Evolutionary conservation across 2,797 vertebrate genomes (phyloP), one percentile per base, ranked within the genome.

Genomic region (Astyanax mexicanus): DNA sequence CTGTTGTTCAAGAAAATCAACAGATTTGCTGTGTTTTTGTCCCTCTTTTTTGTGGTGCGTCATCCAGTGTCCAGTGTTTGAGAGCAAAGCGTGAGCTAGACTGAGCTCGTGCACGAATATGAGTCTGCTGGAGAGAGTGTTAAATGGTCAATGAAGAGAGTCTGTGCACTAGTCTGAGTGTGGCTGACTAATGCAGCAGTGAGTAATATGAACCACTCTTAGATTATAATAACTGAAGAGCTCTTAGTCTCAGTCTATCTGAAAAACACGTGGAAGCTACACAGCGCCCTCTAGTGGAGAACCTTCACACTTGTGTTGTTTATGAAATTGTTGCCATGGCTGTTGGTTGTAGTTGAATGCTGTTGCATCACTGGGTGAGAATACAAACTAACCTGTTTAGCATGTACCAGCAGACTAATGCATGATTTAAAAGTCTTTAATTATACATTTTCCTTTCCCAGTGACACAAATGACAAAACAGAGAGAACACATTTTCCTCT

Each of bases 161-260:
- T 54, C 45, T 55, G 38, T 55, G 66, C 49, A 61, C 29, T 40
- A 47, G 75, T 42, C 69, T 57, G 45, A 78, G 69, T 72, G 75
- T 58, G 44, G 37, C 51, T 77, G 75, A 77, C 69, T 78, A 78
- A 72, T 60, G 44, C 62, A 67, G 72, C 32, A 72, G 61, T 75
- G 66, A 69, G 37, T 69, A 70, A 76, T 44, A 73, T 51, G 29
- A 72, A 67, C 47, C 42, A 73, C 35, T 72, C 61, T 25, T 11
- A 29, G 42, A 67, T 32, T 21, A 32, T 32, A 32, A 49, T 29
- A 47, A 32, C 62, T 29, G 1, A 44, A 15, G 12, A 44, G 44
- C 40, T n/a, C n/a, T n/a, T n/a, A n/a, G n/a, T n/a, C n/a, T 42
- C 21, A 3, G 25, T 8, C 7, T 25, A 58, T 67, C 60, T 57